Base-by-base conservation (phyloP, 2,113 vertebrate genomes). In the Hypomesus transpacificus region DNA sequence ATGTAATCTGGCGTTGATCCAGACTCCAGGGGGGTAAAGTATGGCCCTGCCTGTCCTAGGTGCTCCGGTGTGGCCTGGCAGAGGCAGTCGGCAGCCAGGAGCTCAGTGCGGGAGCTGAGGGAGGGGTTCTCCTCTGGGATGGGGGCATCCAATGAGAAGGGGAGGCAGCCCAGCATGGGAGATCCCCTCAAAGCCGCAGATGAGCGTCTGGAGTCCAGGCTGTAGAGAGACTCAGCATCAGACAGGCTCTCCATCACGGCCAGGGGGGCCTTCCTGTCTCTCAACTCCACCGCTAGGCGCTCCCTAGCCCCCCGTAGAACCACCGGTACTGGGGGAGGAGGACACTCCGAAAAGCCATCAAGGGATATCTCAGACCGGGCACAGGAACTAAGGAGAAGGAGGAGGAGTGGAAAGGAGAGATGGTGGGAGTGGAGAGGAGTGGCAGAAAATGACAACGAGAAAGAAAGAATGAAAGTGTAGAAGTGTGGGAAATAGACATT, bases 121-220 rank as follows among this genome's bases (percentile, higher is more conserved):
- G 97, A 98, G 0, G 97, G 97, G 82, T 98, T 99, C 68, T 99
- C 97, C 90, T 98, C 97, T 0, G 97, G 97, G 78, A 98, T 98
- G 5, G 90, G 92, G 0, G 97, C 95, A 69, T 98, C 95, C 74
- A 99, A 92, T 69, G 96, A 94, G 89, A 98, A 99, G 14, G 95
- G 92, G 52, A 99, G 94, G 0, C 94, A 91, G 1, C 96, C 93
- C 63, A 99, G 93, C 89, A 96, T 96, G 2, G 97, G 97, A 0
- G 97, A 99, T 71, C 97, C 96, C 2, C 96, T 89, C 65, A 99
- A 90, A 53, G 95, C 97, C 1, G 96, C 97, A 0, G 97, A 99
- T 69, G 97, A 99, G 69, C 97, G 95, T 28, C 97, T 92, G 0
- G 97, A 99, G 83, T 99, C 97, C 2, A 99, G 93, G 87, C 97